A percentile compares a stretch with the other conserved stretches of the same genome.
Evolutionary conservation across 2,888 invertebrate genomes (phyloP).

Genomic region (Trissoscelio sp.): DNA sequence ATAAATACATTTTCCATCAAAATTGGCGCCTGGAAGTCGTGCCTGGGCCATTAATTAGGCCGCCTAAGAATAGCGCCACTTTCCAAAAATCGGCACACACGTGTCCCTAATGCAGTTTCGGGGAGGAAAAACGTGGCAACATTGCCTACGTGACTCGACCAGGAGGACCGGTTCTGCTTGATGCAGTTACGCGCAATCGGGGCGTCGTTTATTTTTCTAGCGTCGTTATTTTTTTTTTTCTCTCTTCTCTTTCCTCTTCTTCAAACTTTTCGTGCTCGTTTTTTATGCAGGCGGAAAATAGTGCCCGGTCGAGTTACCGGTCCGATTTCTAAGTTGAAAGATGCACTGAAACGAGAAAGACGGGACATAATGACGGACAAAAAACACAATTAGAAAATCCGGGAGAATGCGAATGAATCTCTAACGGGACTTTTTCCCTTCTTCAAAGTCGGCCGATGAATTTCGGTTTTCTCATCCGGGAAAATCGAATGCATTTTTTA

Average conservation of each 20-base stretch:
- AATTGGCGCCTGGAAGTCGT: constrained; percentile 19
- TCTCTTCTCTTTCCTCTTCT: too few species aligned
- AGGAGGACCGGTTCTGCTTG: constrained; percentile 1
- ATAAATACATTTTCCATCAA: constrained; percentile 38
- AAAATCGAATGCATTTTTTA: constrained; percentile 58
- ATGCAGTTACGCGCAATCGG: constrained; percentile 11
- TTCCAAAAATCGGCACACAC: constrained; percentile 21
- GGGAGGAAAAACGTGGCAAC: constrained; percentile 4
- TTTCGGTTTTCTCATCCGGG: constrained; percentile 31
- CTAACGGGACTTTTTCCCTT: constrained; percentile 45
- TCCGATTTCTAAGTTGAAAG: constrained; percentile 18
- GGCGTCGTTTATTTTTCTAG: not conserved
- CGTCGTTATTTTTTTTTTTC: constrained; percentile 12
- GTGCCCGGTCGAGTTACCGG: constrained; percentile 36
- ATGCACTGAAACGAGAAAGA: constrained; percentile 18
- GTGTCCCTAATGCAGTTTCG: constrained; percentile 7
- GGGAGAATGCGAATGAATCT: constrained; percentile 59
- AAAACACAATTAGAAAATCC: constrained; percentile 64
- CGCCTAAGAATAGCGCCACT: constrained; percentile 3
- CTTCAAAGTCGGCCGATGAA: constrained; percentile 43
- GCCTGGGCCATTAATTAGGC: constrained; percentile 28
- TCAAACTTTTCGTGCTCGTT: constrained; percentile 10
- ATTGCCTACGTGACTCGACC: not conserved
- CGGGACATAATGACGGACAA: constrained; percentile 32
- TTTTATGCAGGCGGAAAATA: constrained; percentile 42